Percentiles rank a stretch among this genome's conserved stretches.
phyloP scores from a whole-genome alignment of 1,140 invertebrate genomes.

The Drosophila yakuba region DNA sequence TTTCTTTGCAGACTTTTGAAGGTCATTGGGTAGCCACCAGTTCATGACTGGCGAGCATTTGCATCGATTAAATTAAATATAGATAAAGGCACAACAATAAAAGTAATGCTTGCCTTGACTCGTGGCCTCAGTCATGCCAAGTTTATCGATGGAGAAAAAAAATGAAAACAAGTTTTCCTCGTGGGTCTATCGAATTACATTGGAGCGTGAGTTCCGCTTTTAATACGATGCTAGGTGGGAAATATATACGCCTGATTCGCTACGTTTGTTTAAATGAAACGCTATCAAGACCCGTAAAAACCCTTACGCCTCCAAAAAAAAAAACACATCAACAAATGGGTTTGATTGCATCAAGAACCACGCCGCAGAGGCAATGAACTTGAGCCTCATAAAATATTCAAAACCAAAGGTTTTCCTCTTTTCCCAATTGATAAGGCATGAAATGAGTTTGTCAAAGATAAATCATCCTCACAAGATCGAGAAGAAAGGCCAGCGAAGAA shows the following conservation, averaged over 20 bases:
- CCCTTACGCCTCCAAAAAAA: conserved; percentile 48
- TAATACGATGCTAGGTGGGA: conserved; percentile 43
- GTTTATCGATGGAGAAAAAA: conserved; percentile 44
- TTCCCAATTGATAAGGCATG: conserved; percentile 59
- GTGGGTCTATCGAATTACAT: conserved; percentile 55
- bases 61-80: conserved; percentile 57
- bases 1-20: conserved; percentile 48
- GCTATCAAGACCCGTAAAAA: neutral
- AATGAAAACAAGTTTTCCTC: conserved; percentile 59
- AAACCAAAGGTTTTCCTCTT: conserved; percentile 40
- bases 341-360: conserved; percentile 47
- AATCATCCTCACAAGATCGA: conserved; percentile 51
- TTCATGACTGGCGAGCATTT: conserved; percentile 42
- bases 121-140: conserved; percentile 61
- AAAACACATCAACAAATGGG: conserved; percentile 45
- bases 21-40: conserved; percentile 22
- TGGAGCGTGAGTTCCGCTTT: conserved; percentile 67
- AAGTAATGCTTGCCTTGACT: conserved; percentile 53
- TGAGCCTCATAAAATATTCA: conserved; percentile 57
- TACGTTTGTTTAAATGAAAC: conserved; percentile 58
- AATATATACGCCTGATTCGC: conserved; percentile 33
- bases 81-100: conserved; percentile 35
- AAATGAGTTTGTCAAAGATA: conserved; percentile 70
- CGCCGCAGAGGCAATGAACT: conserved; percentile 59
- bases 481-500: conserved; percentile 8